Conservation (phyloP, 2,113 vertebrate species). For the Pao palembangensis region DNA sequence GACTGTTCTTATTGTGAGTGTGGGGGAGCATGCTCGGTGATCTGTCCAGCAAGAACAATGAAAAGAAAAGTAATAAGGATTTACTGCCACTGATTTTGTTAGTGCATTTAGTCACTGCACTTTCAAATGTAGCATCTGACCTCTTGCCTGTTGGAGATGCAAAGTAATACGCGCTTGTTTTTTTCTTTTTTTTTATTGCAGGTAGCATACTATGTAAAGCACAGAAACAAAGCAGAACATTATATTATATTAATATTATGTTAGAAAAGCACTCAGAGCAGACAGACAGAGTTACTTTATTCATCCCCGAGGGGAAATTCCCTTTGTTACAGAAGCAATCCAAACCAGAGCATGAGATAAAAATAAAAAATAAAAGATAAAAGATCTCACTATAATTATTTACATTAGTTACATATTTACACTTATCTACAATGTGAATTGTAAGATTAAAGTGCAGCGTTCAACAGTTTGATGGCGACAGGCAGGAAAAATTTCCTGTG, state of each 20-base stretch:
- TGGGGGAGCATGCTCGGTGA: conserved; percentile 7
- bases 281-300: no score
- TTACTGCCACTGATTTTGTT: conserved; percentile 8
- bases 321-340: no score
- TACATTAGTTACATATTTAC: no score
- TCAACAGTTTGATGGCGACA: no score
- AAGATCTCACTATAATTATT: no score
- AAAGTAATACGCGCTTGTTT: conserved; percentile 10
- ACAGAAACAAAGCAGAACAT: conserved; percentile 42
- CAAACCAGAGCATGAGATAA: no score
- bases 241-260: not conserved
- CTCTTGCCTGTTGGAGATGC: not conserved
- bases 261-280: no score
- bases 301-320: no score
- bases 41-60: conserved; percentile 21
- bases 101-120: not conserved
- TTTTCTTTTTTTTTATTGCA: conserved; percentile 49
- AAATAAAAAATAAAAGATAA: no score
- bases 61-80: conserved; percentile 32
- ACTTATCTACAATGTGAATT: no score
- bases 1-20: conserved; percentile 18
- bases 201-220: conserved; percentile 48
- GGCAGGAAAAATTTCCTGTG: no score
- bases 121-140: conserved; percentile 23
- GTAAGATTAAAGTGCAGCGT: no score